Evolutionary conservation across 2,113 vertebrate species (phyloP).

Genomic region (Eidolon helvum): DNA sequence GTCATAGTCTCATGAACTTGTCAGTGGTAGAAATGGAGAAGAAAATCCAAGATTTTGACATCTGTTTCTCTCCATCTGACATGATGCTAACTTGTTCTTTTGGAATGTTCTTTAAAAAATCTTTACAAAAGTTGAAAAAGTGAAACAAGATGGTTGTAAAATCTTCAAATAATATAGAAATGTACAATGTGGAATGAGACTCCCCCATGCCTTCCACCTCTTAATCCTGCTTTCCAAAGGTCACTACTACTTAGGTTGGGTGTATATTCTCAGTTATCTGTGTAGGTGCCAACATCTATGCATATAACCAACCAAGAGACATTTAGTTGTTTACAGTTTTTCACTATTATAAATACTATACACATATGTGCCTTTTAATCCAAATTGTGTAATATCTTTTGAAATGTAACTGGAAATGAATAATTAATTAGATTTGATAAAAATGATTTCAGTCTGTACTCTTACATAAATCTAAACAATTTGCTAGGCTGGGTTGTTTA

Average conservation of each 20-base stretch:
- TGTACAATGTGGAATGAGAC: not conserved
- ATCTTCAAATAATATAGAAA: not conserved
- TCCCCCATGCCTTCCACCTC: not conserved
- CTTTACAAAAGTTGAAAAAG: not conserved
- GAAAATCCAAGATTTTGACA: slow-evolving; percentile 2
- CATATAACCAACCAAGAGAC: not conserved
- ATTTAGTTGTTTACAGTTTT: not conserved
- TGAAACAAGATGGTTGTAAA: not conserved
- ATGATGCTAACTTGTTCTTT: not conserved
- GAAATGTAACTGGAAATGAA: slow-evolving; percentile 38
- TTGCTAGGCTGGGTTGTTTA: not conserved
- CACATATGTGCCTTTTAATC: not conserved
- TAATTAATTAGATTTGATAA: not conserved
- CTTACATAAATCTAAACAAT: not conserved
- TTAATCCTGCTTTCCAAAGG: not conserved
- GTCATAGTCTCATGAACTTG: not conserved
- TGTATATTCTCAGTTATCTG: not conserved
- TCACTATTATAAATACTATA: not conserved
- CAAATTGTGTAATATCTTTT: not conserved
- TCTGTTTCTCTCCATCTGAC: slow-evolving; percentile 2
- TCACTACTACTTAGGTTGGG: not conserved
- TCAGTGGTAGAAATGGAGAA: not conserved
- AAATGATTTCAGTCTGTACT: not conserved
- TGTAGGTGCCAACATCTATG: not conserved
- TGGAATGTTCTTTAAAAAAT: not conserved